Conservation (phyloP, 1,140 invertebrate genomes). For the Chrysomallon squamiferum region DNA sequence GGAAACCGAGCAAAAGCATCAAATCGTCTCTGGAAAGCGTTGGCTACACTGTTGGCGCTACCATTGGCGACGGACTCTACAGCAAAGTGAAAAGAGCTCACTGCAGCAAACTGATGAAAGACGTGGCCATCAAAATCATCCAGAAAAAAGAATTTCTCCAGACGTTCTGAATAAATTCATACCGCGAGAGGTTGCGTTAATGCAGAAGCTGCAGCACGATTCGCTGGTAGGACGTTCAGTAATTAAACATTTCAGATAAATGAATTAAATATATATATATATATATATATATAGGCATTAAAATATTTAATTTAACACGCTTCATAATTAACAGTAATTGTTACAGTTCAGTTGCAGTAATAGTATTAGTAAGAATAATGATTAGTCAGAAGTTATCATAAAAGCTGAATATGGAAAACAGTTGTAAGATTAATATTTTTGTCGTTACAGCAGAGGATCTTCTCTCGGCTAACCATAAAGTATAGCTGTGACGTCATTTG, state of each 20-base stretch:
- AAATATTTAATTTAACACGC: neutral
- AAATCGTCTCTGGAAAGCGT: conserved; percentile 73
- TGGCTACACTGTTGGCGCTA: conserved; percentile 76
- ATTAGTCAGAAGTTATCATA: neutral
- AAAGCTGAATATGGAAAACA: neutral
- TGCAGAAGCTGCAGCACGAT: conserved; percentile 72
- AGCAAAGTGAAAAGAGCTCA: conserved; percentile 79
- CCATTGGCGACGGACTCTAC: conserved; percentile 80
- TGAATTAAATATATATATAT: neutral
- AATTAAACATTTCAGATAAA: neutral
- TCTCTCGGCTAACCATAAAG: too few relatives aligned
- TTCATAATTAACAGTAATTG: neutral
- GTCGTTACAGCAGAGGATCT: too few relatives aligned
- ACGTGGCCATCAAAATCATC: conserved; percentile 85
- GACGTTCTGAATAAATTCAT: conserved; percentile 82
- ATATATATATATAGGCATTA: neutral
- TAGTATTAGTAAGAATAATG: neutral
- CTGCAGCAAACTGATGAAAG: conserved; percentile 73
- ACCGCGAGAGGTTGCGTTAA: conserved; percentile 82
- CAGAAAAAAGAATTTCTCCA: conserved; percentile 78
- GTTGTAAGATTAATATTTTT: too few relatives aligned
- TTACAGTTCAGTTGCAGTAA: neutral
- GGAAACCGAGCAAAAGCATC: conserved; percentile 16
- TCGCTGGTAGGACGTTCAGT: conserved; percentile 72
- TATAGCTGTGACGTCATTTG: too few relatives aligned